Evolutionary conservation across 2,113 vertebrate species (phyloP).

Genomic region (Martes martes): DNA sequence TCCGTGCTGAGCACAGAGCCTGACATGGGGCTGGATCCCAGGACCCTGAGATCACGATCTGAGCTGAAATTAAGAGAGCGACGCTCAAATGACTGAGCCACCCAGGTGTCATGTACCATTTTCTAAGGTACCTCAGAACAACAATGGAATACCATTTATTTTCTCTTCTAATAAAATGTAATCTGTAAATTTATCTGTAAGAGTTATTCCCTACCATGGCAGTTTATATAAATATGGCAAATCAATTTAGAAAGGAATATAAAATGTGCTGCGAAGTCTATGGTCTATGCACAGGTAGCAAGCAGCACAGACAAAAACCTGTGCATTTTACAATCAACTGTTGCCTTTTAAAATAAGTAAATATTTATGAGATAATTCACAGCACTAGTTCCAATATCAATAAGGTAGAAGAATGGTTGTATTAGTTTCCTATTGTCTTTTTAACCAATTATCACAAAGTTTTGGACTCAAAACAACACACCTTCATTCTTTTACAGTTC

Average conservation of each 20-base stretch:
- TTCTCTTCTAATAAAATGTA: slow-evolving; percentile 30
- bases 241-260: background rate
- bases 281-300: background rate
- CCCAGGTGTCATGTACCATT: background rate
- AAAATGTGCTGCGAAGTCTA: slow-evolving; percentile 20
- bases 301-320: slow-evolving; percentile 1
- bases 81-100: background rate
- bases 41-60: background rate
- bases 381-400: background rate
- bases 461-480: background rate
- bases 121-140: background rate
- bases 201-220: background rate
- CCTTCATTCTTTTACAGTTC: background rate
- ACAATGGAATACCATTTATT: background rate
- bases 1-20: background rate
- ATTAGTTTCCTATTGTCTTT: background rate
- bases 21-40: background rate
- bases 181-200: background rate
- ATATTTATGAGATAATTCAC: background rate
- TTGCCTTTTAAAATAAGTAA: slow-evolving; percentile 46
- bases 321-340: background rate
- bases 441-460: background rate
- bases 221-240: background rate
- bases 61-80: background rate
- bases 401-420: background rate